These are phyloP conservation scores for Agonopterix alstromeriana DNA, from an alignment of 2,888 invertebrate genomes.

Conservation along the genomic window DNA sequence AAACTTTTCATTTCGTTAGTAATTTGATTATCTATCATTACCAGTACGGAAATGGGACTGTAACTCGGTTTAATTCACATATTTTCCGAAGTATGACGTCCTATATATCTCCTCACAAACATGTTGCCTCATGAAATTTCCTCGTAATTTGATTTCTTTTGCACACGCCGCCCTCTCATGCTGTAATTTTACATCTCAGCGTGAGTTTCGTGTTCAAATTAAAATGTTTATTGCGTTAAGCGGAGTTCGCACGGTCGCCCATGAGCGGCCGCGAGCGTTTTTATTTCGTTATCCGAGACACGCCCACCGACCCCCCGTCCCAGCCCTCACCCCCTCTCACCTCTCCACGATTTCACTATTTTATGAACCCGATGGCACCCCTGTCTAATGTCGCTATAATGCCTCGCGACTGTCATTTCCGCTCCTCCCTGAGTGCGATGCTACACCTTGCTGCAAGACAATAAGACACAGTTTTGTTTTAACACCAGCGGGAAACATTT, in stretches of 20 bases:
- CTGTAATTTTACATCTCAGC: slow-evolving; percentile 70
- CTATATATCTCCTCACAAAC: slow-evolving; percentile 15
- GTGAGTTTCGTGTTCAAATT: slow-evolving; percentile 73
- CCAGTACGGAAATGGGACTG: not conserved
- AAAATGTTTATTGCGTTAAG: slow-evolving; percentile 76
- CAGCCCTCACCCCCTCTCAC: slow-evolving; percentile 31
- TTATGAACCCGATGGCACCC: slow-evolving; percentile 58
- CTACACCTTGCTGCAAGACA: slow-evolving; percentile 28
- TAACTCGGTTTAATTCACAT: slow-evolving; percentile 2
- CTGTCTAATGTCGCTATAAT: slow-evolving; percentile 64
- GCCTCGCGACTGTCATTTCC: slow-evolving; percentile 63
- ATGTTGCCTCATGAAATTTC: slow-evolving; percentile 44
- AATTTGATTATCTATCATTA: no score
- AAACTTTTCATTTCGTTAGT: no score
- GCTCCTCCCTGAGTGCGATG: slow-evolving; percentile 17
- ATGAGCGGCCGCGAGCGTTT: slow-evolving; percentile 55
- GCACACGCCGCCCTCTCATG: slow-evolving; percentile 52
- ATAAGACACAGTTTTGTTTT: slow-evolving; percentile 38
- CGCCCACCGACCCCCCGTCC: slow-evolving; percentile 44
- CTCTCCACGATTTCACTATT: slow-evolving; percentile 52
- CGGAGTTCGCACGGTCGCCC: slow-evolving; percentile 67
- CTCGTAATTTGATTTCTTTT: slow-evolving; percentile 60
- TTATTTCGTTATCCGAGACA: slow-evolving; percentile 68
- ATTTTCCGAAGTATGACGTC: slow-evolving; percentile 3
- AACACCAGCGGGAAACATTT: slow-evolving; percentile 23